These are phyloP conservation scores for Zoanthus sansibaricus DNA, from an alignment of 92 coral and sea anemone species.

Conservation along the genomic window DNA sequence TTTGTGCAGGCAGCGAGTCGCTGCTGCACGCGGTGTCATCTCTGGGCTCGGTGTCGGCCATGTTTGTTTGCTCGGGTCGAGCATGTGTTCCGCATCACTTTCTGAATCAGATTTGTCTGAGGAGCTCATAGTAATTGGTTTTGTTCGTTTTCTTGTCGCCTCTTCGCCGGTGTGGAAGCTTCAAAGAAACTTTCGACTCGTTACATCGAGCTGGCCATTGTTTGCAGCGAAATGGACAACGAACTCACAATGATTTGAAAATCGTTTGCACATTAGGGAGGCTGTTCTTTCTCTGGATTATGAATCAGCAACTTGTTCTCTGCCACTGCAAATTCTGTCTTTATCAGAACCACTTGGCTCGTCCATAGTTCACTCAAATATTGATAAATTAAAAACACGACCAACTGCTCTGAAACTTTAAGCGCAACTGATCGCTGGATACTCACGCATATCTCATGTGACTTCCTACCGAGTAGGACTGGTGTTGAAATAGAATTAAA, in stretches of 20 bases:
- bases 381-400: background rate
- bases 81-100: conserved; percentile 11
- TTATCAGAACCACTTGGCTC: background rate
- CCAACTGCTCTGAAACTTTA: background rate
- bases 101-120: background rate
- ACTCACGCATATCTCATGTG: too few species aligned
- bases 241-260: conserved; percentile 7
- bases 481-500: too few species aligned
- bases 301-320: conserved; percentile 10
- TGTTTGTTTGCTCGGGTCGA: conserved; percentile 27
- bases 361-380: background rate
- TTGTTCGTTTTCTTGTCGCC: conserved; percentile 11
- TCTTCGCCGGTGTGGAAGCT: background rate
- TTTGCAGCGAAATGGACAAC: conserved; percentile 15
- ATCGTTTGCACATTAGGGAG: conserved; percentile 5
- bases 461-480: too few species aligned
- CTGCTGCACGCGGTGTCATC: conserved; percentile 16
- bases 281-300: conserved; percentile 18
- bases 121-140: conserved; percentile 3
- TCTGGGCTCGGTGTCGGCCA: background rate
- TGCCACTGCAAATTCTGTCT: background rate
- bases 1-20: conserved; percentile 7
- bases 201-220: conserved; percentile 28
- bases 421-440: too few species aligned
- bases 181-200: conserved; percentile 8